Percentiles rank a stretch among this genome's conserved stretches.
phyloP scores from a whole-genome alignment of 2,113 vertebrate species.

The Notothenia rossii region DNA sequence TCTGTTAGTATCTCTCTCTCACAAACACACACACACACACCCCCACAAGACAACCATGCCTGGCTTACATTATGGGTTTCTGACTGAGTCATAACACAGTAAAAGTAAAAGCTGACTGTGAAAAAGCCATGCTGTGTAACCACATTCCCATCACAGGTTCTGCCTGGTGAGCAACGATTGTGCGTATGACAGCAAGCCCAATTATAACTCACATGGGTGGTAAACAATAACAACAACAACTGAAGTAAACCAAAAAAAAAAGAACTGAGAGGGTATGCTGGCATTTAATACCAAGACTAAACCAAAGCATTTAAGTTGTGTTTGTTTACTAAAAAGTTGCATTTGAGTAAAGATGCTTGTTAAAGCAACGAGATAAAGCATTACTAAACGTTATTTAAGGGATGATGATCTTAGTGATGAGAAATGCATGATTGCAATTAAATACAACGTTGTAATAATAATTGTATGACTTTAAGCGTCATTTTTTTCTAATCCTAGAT shows the following conservation, averaged over 20 bases:
- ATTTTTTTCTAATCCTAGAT: neutral
- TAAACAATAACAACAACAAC: slow-evolving; percentile 76
- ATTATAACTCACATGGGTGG: slow-evolving; percentile 70
- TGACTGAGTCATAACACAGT: slow-evolving; percentile 74
- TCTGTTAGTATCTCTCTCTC: slow-evolving; percentile 53
- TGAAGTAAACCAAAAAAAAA: slow-evolving; percentile 11
- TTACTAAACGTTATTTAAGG: no score
- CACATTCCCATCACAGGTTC: slow-evolving; percentile 73
- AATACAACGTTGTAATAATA: neutral
- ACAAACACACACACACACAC: slow-evolving; percentile 33
- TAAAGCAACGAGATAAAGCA: neutral
- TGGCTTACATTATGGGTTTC: slow-evolving; percentile 61
- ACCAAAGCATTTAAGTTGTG: no score
- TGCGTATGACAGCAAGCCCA: slow-evolving; percentile 65
- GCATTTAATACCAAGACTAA: neutral
- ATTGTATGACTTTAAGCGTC: neutral
- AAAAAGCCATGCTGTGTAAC: slow-evolving; percentile 65
- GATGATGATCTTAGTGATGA: neutral
- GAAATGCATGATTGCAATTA: neutral
- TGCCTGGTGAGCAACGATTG: slow-evolving; percentile 61
- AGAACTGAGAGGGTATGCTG: neutral
- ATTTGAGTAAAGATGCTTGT: neutral
- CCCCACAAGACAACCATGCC: slow-evolving; percentile 43
- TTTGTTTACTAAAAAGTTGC: neutral
- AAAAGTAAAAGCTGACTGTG: slow-evolving; percentile 74